Evolutionary conservation across 2,888 invertebrate species (phyloP).

Genomic region (Nezara viridula): DNA sequence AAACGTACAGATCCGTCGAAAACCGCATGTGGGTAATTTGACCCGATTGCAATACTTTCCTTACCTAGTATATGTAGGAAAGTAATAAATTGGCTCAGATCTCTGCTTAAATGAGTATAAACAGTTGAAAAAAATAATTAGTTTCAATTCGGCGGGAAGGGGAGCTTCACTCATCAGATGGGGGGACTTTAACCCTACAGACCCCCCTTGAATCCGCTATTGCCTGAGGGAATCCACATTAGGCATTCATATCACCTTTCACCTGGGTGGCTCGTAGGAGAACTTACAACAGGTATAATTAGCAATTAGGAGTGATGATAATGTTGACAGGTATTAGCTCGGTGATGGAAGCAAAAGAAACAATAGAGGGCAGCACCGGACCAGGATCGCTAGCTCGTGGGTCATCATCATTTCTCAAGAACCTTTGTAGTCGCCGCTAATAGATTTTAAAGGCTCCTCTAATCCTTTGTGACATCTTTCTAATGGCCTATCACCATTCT

Average conservation of each 20-base stretch:
- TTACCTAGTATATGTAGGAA: too few species aligned
- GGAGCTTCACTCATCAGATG: too few species aligned
- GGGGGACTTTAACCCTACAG: too few species aligned
- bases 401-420: slow-evolving; percentile 10
- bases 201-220: too few species aligned
- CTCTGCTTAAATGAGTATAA: too few species aligned
- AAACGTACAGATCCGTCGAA: too few species aligned
- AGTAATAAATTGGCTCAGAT: too few species aligned
- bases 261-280: background rate
- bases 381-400: background rate
- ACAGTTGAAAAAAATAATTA: too few species aligned
- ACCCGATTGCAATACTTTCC: too few species aligned
- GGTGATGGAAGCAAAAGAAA: background rate
- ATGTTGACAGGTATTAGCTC: background rate
- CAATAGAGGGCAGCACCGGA: background rate
- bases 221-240: too few species aligned
- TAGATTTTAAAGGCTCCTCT: slow-evolving; percentile 1
- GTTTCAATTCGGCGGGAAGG: too few species aligned
- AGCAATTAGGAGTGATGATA: background rate
- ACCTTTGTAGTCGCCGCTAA: slow-evolving; percentile 16
- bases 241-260: background rate
- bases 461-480: slow-evolving; percentile 30
- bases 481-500: slow-evolving; percentile 4
- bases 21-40: too few species aligned
- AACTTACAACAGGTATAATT: background rate